phyloP scores from a whole-genome alignment of 2,888 invertebrate species.

The Idaea dimidiata region DNA sequence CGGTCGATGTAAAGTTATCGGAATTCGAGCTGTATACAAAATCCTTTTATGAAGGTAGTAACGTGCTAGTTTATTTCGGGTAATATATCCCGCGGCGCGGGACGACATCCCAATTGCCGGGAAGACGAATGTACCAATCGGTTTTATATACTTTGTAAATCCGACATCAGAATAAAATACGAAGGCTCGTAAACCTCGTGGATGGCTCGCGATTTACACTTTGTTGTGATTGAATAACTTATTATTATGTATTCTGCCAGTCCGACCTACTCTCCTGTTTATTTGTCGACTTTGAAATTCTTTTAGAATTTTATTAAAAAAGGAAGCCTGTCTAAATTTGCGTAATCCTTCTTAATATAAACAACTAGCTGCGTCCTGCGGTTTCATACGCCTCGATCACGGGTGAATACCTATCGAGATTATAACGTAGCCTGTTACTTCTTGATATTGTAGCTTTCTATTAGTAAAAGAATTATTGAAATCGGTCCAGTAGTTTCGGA shows the following conservation, averaged over 20 bases:
- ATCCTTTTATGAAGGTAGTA: constrained; percentile 40
- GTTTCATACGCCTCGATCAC: no score
- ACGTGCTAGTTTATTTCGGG: constrained; percentile 42
- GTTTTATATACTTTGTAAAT: constrained; percentile 18
- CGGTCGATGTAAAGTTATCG: constrained; percentile 5
- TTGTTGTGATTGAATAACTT: background rate
- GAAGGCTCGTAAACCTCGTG: constrained; percentile 19
- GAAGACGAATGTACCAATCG: constrained; percentile 20
- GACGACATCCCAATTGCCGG: constrained; percentile 15
- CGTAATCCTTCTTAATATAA: constrained; percentile 2
- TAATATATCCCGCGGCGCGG: constrained; percentile 41
- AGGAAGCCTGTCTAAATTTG: constrained; percentile 36
- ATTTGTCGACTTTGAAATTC: background rate
- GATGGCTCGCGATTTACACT: background rate
- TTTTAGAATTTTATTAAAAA: background rate
- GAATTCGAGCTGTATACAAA: constrained; percentile 27
- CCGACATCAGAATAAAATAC: constrained; percentile 20
- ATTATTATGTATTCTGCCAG: background rate
- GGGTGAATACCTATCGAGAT: no score
- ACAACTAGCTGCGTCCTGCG: no score
- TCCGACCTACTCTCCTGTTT: background rate
- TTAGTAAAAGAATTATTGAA: no score
- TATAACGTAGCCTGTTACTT: no score
- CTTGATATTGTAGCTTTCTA: no score
- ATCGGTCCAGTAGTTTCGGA: no score